These are phyloP conservation scores for Mamestra brassicae DNA, from an alignment of 2,888 invertebrate genomes.

Conservation along the genomic window DNA sequence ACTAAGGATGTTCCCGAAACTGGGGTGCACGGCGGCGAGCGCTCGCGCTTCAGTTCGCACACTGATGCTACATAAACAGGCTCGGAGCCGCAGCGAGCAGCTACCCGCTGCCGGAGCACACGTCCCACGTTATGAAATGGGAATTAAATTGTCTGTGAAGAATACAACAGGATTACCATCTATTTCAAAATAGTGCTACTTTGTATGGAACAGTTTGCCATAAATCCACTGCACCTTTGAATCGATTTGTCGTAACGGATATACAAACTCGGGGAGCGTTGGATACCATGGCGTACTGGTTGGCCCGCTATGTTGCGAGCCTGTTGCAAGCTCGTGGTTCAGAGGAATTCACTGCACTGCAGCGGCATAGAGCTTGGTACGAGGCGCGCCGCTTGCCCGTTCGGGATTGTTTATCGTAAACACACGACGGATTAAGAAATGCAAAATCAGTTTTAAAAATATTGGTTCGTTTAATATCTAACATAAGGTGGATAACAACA, in stretches of 20 bases:
- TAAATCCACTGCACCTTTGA: constrained; percentile 65
- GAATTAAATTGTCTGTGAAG: constrained; percentile 87
- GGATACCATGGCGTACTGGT: constrained; percentile 42
- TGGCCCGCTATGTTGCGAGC: constrained; percentile 8
- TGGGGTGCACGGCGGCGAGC: constrained; percentile 62
- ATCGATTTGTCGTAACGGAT: constrained; percentile 12
- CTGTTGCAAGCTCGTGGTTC: constrained; percentile 65
- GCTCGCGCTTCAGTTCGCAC: constrained; percentile 73
- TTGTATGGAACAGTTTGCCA: constrained; percentile 36
- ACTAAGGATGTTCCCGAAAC: constrained; percentile 3
- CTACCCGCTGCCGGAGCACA: constrained; percentile 68
- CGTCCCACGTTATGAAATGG: constrained; percentile 81
- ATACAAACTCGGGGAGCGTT: constrained; percentile 58
- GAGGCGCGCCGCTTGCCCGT: constrained; percentile 55
- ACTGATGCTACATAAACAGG: constrained; percentile 72
- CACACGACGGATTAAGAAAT: constrained; percentile 68
- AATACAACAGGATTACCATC: constrained; percentile 81
- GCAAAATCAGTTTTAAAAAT: constrained; percentile 50
- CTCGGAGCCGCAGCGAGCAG: constrained; percentile 55
- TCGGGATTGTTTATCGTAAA: constrained; percentile 68
- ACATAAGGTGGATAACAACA: constrained; percentile 2
- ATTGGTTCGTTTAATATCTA: constrained; percentile 30
- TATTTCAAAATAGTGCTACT: constrained; percentile 61
- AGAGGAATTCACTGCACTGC: constrained; percentile 71
- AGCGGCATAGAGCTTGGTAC: constrained; percentile 69